phyloP scores from a whole-genome alignment of 2,888 invertebrate species.

The Rhingia campestris region DNA sequence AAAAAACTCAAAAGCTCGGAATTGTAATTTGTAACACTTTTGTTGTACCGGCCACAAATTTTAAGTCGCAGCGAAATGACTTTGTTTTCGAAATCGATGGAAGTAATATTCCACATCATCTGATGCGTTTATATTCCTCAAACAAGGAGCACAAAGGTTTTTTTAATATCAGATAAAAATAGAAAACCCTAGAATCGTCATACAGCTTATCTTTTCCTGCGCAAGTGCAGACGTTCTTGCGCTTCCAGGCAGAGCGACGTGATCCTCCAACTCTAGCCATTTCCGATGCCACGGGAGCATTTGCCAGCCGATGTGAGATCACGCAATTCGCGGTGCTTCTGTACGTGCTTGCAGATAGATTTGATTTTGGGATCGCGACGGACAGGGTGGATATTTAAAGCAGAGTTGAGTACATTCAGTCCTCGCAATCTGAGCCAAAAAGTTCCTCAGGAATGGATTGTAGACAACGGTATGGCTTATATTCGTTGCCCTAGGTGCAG shows the following conservation, averaged over 20 bases:
- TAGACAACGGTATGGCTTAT: conserved; percentile 96
- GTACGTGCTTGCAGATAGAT: conserved; percentile 98
- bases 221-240: conserved; percentile 95
- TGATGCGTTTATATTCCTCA: too few relatives aligned
- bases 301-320: conserved; percentile 98
- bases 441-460: conserved; percentile 99
- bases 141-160: too few relatives aligned
- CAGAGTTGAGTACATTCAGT: conserved; percentile 97
- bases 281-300: conserved; percentile 97
- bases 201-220: conserved; percentile 95
- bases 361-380: conserved; percentile 97
- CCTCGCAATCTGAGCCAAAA: conserved; percentile 98
- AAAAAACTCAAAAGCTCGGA: too few relatives aligned
- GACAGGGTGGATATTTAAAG: conserved; percentile 99
- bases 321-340: conserved; percentile 99
- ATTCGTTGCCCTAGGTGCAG: conserved; percentile 98
- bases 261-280: conserved; percentile 98
- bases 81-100: too few relatives aligned
- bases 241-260: conserved; percentile 96
- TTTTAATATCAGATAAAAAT: conserved; percentile 64
- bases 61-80: too few relatives aligned
- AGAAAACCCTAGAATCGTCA: conserved; percentile 51
- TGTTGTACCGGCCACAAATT: too few relatives aligned
- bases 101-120: too few relatives aligned
- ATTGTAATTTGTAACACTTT: too few relatives aligned